Evolutionary conservation across 2,797 vertebrate species (phyloP).

Genomic region (Sebastes goodei): DNA sequence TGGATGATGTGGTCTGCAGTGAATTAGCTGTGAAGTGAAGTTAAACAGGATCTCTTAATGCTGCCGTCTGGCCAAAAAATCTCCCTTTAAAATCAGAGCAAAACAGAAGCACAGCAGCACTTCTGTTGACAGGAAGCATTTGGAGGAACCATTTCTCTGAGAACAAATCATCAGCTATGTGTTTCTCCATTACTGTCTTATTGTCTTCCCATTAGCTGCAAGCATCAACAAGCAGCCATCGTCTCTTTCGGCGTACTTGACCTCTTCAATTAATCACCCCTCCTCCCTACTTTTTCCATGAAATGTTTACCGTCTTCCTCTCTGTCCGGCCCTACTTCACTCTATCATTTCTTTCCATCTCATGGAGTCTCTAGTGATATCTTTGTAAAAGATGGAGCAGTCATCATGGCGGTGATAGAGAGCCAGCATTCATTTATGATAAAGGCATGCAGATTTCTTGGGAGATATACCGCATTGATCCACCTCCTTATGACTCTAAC

Average conservation of each 20-base stretch:
- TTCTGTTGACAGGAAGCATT: slow-evolving; percentile 65
- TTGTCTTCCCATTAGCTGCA: slow-evolving; percentile 71
- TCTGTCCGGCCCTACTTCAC: slow-evolving; percentile 14
- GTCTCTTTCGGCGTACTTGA: slow-evolving; percentile 66
- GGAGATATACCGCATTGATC: slow-evolving; percentile 20
- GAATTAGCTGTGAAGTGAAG: slow-evolving; percentile 27
- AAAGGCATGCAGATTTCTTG: slow-evolving; percentile 32
- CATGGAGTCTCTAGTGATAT: slow-evolving; percentile 41
- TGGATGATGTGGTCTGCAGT: slow-evolving; percentile 19
- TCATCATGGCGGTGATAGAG: slow-evolving; percentile 21
- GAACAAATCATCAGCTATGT: slow-evolving; percentile 51
- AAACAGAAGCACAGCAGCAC: slow-evolving; percentile 26
- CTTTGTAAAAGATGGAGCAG: slow-evolving; percentile 38
- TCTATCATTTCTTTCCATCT: slow-evolving; percentile 49
- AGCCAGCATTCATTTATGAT: slow-evolving; percentile 38
- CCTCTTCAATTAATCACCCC: slow-evolving; percentile 67
- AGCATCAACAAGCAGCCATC: slow-evolving; percentile 59
- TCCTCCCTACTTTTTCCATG: slow-evolving; percentile 59
- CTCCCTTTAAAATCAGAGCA: slow-evolving; percentile 29
- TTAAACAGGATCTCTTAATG: slow-evolving; percentile 34
- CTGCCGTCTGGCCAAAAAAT: slow-evolving; percentile 10
- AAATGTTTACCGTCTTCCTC: slow-evolving; percentile 53
- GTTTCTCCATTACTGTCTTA: slow-evolving; percentile 70
- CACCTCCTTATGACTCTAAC: slow-evolving; percentile 12
- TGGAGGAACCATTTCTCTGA: slow-evolving; percentile 36